Evolutionary conservation across 1,140 invertebrate genomes (phyloP), one percentile per base, ranked within the genome.

Genomic region (Melanaphis sacchari): DNA sequence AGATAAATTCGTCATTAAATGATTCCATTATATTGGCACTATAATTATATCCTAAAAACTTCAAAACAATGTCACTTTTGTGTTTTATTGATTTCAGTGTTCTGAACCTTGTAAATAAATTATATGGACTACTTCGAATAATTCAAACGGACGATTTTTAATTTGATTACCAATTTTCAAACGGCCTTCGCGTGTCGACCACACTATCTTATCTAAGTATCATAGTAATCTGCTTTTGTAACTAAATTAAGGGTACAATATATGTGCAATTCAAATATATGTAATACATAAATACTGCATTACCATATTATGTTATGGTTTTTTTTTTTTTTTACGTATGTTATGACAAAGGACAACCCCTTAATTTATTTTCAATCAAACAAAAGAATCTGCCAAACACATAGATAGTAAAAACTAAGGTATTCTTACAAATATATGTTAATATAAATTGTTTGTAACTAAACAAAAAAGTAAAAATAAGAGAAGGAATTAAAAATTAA

Each of bases 81-180:
- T 59, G 54, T 59, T 90, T 59, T 90, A 90, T 90, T 38, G 89
- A 90, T 90, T 90, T 90, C 18, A 5, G 21, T 38, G 38, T 66
- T 52, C n/a, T 36, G 46, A 89, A 89, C 31, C 46, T 89, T 49
- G 87, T 89, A 89, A 89, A 89, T 89, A 89, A 89, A 89, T 52
- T 54, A 89, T 26, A 89, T 36, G n/a, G 31, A 59, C 54, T 59
- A 59, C 54, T 46, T 90, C 38, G 89, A 41, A 31, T 59, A 59
- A 40, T 46, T 90, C 38, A 54, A 41, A 31, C 52, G 18, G 36
- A 41, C 36, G 26, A 90, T 90, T 90, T 54, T 90, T 90, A 90
- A 90, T 90, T 90, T 90, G 52, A 40, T 90, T 66, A 90, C 66
- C 89, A 90, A 90, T 90, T 90, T 26, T 38, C 89, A 66, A 90